A percentile compares a stretch with the other conserved stretches of the same genome.
phyloP scores from a whole-genome alignment of 2,113 vertebrate genomes.

The Proterorhinus semilunaris region DNA sequence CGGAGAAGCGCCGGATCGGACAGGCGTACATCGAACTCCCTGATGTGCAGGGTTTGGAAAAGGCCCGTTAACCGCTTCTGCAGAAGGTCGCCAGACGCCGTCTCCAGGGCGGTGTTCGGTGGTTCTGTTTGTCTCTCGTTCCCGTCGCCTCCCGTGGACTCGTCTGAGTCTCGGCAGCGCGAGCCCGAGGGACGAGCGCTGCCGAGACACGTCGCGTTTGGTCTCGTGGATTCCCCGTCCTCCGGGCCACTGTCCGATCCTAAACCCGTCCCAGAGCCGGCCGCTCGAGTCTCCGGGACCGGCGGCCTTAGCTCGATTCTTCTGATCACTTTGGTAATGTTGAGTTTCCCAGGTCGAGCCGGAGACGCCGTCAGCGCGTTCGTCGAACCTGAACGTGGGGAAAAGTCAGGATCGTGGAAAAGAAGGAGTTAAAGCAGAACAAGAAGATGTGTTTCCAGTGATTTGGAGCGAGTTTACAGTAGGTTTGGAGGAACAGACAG shows the following conservation, averaged over 20 bases:
- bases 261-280: slow-evolving; percentile 19
- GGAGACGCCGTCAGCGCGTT: slow-evolving; percentile 21
- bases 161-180: slow-evolving; percentile 26
- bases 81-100: slow-evolving; percentile 12
- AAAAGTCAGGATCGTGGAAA: slow-evolving; percentile 31
- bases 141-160: slow-evolving; percentile 5
- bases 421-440: not conserved
- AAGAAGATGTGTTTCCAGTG: not conserved
- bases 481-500: not conserved
- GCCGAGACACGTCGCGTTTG: slow-evolving; percentile 66
- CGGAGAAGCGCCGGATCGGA: slow-evolving; percentile 11
- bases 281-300: not conserved
- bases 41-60: slow-evolving; percentile 37
- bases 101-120: slow-evolving; percentile 15
- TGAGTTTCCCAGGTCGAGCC: slow-evolving; percentile 10
- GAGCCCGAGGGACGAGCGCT: no score
- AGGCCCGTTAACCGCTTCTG: slow-evolving; percentile 44
- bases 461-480: not conserved
- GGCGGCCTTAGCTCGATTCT: slow-evolving; percentile 10
- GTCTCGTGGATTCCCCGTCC: slow-evolving; percentile 34
- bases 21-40: slow-evolving; percentile 50
- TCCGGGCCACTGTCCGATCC: slow-evolving; percentile 16
- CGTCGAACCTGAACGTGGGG: slow-evolving; percentile 56
- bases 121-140: not conserved
- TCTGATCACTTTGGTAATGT: slow-evolving; percentile 43